Base-by-base conservation (phyloP, 2,113 vertebrate species). In the Psittacula cyanocephala region DNA sequence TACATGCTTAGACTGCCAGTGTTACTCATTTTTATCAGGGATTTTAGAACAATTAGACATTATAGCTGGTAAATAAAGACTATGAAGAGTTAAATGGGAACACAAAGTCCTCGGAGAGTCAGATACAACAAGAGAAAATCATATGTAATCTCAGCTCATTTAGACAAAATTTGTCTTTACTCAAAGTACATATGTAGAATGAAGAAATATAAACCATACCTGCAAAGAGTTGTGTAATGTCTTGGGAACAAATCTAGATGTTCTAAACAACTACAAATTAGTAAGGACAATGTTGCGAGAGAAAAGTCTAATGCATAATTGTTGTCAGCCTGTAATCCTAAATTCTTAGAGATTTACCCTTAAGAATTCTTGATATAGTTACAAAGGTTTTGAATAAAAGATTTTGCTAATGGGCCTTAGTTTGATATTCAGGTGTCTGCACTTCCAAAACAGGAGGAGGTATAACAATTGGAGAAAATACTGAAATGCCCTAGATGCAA, bases 191-290 rank as follows among this genome's bases (percentile, higher is more conserved):
- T 1, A 0, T 15, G 3, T 22, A 46, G 29, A 80, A 74, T 19
- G 15, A 83, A 57, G 25, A 72, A 69, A 81, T 39, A 10, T 47
- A 70, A 85, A 46, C 2, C 15, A 69, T 39, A 55, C 6, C 31
- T 18, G 16, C 0, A 2, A 81, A 1, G 4, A 76, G 5, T 11
- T 49, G 10, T 53, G 5, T 69, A 39, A 57, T 37, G 22, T 14
- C 69, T 44, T 49, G 5, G 9, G 7, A 22, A 62, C 62, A 89
- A 49, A 70, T 28, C 7, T 28, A 70, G 3, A 17, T 25, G 11
- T 33, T 17, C 31, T 49, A 41, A 88, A 52, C 17, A 74, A 6
- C 6, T 43, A 25, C 10, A 75, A 10, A 13, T 87, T 19, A 24
- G 9, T 37, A 41, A 81, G 50, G 25, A 53, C 9, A 49, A 18